phyloP scores from a whole-genome alignment of 2,888 invertebrate genomes.

The Sinelater perroti region DNA sequence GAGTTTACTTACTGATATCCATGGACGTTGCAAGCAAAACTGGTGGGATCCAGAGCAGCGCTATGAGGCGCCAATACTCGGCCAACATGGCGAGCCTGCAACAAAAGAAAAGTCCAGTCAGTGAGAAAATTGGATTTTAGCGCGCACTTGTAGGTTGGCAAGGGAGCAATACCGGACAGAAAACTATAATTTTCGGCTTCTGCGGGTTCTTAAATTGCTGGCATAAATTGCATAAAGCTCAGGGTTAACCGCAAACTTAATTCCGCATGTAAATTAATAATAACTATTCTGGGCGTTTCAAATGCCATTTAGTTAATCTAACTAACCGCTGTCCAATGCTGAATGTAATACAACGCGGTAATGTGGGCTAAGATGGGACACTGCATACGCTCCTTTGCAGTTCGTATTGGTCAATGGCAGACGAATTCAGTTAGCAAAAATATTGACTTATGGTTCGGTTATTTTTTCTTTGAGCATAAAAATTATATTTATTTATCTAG shows the following conservation, averaged over 20 bases:
- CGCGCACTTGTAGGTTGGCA: neutral
- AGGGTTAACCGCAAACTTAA: constrained; percentile 32
- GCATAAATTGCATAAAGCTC: constrained; percentile 29
- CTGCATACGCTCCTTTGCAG: too few relatives aligned
- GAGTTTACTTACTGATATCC: constrained; percentile 55
- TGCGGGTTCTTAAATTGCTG: constrained; percentile 23
- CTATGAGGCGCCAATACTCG: constrained; percentile 53
- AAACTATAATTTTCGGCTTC: constrained; percentile 26
- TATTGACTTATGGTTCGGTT: too few relatives aligned
- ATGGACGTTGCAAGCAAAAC: constrained; percentile 52
- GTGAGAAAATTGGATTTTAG: neutral
- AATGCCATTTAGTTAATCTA: constrained; percentile 32
- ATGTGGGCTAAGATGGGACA: too few relatives aligned
- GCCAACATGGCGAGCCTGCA: constrained; percentile 50
- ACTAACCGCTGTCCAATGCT: constrained; percentile 22
- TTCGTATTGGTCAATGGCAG: too few relatives aligned
- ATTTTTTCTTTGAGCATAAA: too few relatives aligned
- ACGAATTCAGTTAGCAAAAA: too few relatives aligned
- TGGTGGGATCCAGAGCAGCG: constrained; percentile 53
- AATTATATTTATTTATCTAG: too few relatives aligned
- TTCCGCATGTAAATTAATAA: constrained; percentile 33
- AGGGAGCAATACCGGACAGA: constrained; percentile 11
- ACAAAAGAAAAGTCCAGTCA: too few relatives aligned
- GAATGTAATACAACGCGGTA: constrained; percentile 10
- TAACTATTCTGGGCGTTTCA: constrained; percentile 28